These are phyloP conservation scores for Pseudachorutes palmiensis DNA, from an alignment of 1,140 invertebrate genomes.

Conservation along the genomic window DNA sequence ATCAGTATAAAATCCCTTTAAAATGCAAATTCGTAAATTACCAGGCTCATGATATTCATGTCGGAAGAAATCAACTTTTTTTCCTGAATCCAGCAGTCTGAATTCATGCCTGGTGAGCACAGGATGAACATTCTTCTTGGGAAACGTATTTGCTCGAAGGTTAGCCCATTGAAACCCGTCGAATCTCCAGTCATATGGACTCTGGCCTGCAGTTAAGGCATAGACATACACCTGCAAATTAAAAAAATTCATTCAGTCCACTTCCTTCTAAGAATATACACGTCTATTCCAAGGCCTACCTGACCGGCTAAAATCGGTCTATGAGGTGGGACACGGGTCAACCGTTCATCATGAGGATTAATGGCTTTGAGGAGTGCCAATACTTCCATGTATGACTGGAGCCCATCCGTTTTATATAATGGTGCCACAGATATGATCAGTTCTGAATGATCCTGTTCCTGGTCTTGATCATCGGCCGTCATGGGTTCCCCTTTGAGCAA, in stretches of 20 bases:
- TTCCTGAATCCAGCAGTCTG: conserved; percentile 1
- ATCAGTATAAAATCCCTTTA: too few species aligned
- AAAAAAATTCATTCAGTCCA: neutral
- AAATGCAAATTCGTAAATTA: too few species aligned
- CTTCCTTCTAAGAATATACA: neutral
- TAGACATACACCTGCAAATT: conserved; percentile 12
- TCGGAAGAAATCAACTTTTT: conserved; percentile 4
- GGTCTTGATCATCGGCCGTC: neutral
- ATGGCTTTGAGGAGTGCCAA: neutral
- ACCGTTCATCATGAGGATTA: neutral
- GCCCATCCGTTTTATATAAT: neutral
- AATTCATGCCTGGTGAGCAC: conserved; percentile 7
- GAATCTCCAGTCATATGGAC: conserved; percentile 14
- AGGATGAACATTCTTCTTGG: neutral
- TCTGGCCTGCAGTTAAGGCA: neutral
- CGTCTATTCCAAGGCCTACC: neutral
- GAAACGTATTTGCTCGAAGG: conserved; percentile 8
- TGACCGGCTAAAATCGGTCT: conserved; percentile 6
- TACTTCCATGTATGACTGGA: conserved; percentile 3
- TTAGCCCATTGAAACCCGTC: conserved; percentile 14
- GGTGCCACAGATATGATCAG: neutral
- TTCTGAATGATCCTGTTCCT: neutral
- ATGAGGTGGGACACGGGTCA: neutral
- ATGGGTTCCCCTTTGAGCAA: neutral
- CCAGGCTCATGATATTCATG: conserved; percentile 10